Conservation (phyloP, 2,113 vertebrate genomes). For the Pelecanoides urinatrix region DNA sequence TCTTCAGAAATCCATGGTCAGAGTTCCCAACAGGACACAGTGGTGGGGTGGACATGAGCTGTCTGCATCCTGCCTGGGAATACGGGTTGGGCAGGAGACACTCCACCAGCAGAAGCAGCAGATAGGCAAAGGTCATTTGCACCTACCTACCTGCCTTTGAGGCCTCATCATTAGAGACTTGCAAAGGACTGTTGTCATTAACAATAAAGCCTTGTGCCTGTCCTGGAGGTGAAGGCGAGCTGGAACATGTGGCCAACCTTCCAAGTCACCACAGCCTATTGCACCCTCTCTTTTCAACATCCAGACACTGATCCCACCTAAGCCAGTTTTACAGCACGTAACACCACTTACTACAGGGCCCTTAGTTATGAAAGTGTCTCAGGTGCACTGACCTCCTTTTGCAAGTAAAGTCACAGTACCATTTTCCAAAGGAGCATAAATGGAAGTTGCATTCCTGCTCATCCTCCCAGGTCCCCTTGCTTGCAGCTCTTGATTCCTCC, state of each 20-base stretch:
- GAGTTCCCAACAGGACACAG: background rate
- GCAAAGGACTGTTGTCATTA: background rate
- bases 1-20: background rate
- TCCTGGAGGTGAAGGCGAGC: background rate
- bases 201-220: background rate
- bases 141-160: background rate
- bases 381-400: background rate
- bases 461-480: background rate
- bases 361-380: background rate
- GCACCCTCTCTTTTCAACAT: background rate
- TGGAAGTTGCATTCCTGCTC: background rate
- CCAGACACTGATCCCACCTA: background rate
- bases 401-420: accelerated
- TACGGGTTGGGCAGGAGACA: accelerated
- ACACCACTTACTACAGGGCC: background rate
- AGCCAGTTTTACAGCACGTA: background rate
- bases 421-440: background rate
- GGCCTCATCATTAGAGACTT: background rate
- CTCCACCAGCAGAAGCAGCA: background rate
- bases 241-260: accelerated
- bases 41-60: background rate
- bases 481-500: background rate
- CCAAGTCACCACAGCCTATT: background rate
- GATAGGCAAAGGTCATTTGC: background rate
- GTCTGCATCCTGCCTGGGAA: background rate